Evolutionary conservation across 2,113 vertebrate species (phyloP).

Genomic region (Microcebus lehilahytsara): DNA sequence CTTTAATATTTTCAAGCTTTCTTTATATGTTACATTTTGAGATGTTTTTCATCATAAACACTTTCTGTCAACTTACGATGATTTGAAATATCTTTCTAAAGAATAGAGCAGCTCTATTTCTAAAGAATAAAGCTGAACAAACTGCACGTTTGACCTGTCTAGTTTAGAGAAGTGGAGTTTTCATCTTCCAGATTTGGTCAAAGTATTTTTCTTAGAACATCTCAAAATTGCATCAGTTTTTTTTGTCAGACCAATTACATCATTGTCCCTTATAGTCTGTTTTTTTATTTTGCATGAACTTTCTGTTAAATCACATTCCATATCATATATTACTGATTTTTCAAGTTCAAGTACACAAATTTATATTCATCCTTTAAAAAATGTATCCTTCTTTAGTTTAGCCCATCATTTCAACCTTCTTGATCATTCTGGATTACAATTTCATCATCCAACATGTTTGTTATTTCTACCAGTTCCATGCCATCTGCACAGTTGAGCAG

Average conservation of each 20-base stretch:
- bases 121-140: background rate
- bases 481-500: background rate
- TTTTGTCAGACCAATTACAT: background rate
- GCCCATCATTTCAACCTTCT: background rate
- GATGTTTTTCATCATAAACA: background rate
- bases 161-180: background rate
- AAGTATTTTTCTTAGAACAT: background rate
- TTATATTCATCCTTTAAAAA: background rate
- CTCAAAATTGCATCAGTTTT: background rate
- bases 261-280: background rate
- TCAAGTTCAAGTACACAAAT: background rate
- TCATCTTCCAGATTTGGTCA: background rate
- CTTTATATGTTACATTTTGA: background rate
- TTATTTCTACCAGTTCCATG: constrained; percentile 10
- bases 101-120: background rate
- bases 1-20: background rate
- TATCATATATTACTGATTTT: background rate
- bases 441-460: constrained; percentile 13
- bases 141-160: background rate
- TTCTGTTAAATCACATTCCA: background rate
- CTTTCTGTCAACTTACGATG: background rate
- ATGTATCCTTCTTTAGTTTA: background rate
- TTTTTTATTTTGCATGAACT: constrained; percentile 14
- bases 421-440: background rate
- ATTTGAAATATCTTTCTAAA: background rate